Evolutionary conservation across 1,140 invertebrate species (phyloP).

Genomic region (Musca vetustissima): DNA sequence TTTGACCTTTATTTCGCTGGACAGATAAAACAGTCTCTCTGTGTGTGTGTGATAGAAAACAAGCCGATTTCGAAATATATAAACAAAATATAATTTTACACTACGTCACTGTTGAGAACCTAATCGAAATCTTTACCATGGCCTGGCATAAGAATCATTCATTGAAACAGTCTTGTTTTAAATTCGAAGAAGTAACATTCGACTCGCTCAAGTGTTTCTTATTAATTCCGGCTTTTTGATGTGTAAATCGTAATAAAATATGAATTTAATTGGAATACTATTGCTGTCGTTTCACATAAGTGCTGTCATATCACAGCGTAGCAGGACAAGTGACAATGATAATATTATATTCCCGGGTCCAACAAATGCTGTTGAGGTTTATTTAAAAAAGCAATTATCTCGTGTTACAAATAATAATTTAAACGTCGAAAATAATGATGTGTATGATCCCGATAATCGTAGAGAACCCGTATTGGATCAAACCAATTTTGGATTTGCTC

Average conservation of each 20-base stretch:
- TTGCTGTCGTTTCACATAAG: not conserved
- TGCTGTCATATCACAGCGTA: not conserved
- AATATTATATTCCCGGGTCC: conserved; percentile 1
- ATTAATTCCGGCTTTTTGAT: not conserved
- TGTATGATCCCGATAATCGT: no score
- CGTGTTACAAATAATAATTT: no score
- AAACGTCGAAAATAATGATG: no score
- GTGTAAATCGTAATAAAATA: not conserved
- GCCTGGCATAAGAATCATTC: not conserved
- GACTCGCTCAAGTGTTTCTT: not conserved
- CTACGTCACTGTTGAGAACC: not conserved
- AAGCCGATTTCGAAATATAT: no score
- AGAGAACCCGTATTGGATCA: no score
- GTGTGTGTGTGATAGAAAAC: no score
- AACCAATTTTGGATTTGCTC: no score
- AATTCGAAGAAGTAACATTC: not conserved
- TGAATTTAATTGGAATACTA: not conserved
- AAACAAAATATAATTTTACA: no score
- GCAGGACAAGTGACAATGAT: not conserved
- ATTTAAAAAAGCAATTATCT: not conserved
- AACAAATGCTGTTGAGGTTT: conserved; percentile 1
- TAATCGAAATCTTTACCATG: not conserved
- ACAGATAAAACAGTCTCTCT: no score
- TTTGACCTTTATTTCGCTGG: no score
- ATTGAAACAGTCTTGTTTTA: conserved; percentile 5